Evolutionary conservation across 1,140 invertebrate species (phyloP).

Genomic region (Caerostris darwini): DNA sequence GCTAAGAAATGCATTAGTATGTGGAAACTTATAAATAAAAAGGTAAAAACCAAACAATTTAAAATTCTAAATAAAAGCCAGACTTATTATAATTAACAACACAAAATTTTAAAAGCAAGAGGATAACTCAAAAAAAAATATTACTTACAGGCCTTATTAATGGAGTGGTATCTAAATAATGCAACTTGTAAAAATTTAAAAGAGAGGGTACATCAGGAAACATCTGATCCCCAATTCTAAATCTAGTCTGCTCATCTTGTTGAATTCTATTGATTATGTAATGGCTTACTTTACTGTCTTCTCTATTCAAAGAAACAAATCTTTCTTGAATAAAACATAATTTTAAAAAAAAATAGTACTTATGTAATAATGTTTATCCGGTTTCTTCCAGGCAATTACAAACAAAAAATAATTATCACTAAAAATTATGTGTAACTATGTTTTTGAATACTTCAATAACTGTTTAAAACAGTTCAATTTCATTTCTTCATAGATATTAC

Average conservation of each 20-base stretch:
- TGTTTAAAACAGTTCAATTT: no score
- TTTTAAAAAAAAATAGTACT: background rate
- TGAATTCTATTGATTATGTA: slow-evolving; percentile 98
- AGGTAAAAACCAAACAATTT: background rate
- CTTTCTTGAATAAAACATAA: background rate
- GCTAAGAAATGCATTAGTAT: no score
- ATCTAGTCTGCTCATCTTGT: slow-evolving; percentile 86
- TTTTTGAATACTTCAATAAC: no score
- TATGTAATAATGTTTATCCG: background rate
- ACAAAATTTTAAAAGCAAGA: no score
- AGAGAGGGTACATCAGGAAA: slow-evolving; percentile 95
- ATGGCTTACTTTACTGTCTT: slow-evolving; percentile 97
- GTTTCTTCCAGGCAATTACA: no score
- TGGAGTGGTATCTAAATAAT: slow-evolving; percentile 97
- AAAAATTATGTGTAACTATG: no score
- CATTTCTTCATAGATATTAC: no score
- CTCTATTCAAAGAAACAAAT: slow-evolving; percentile 84
- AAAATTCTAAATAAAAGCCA: background rate
- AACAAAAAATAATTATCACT: no score
- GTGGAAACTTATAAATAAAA: no score
- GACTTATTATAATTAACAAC: no score
- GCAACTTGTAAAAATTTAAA: slow-evolving; percentile 95
- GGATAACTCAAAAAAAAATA: slow-evolving; percentile 80
- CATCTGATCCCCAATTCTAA: slow-evolving; percentile 96
- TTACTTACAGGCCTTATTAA: slow-evolving; percentile 88